Percentiles rank a stretch among this genome's conserved stretches.
Evolutionary conservation across 2,888 invertebrate species (phyloP).

Genomic region (Phrixothrix hirtus): DNA sequence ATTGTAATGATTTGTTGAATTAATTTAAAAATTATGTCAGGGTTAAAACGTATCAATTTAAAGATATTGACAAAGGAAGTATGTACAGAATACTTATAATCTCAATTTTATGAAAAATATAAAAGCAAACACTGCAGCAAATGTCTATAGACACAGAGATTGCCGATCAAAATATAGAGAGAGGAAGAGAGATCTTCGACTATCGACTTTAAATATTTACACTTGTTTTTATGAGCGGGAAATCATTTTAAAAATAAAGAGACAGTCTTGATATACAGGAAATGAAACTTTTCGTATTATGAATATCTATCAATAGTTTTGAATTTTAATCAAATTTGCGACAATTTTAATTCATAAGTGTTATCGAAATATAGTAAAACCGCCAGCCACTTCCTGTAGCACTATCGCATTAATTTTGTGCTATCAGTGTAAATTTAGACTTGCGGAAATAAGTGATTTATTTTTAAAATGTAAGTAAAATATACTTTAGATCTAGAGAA

Average conservation of each 20-base stretch:
- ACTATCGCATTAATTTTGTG: constrained; percentile 2
- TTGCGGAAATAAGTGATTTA: no score
- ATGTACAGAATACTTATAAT: constrained; percentile 54
- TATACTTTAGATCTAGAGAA: no score
- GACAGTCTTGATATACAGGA: constrained; percentile 37
- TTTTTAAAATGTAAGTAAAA: no score
- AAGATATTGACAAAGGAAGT: constrained; percentile 54
- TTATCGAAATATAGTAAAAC: constrained; percentile 3
- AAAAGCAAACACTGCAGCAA: constrained; percentile 54
- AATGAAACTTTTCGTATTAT: constrained; percentile 42
- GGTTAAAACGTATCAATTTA: constrained; percentile 43
- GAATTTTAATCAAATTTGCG: constrained; percentile 11
- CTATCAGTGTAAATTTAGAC: constrained; percentile 15
- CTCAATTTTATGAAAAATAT: constrained; percentile 58
- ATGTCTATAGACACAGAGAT: constrained; percentile 57
- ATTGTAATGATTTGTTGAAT: constrained; percentile 21
- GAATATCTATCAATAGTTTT: constrained; percentile 7
- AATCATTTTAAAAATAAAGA: constrained; percentile 50
- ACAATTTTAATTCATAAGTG: neutral
- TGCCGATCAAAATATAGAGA: constrained; percentile 54
- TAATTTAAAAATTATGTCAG: constrained; percentile 28
- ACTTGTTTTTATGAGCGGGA: constrained; percentile 51
- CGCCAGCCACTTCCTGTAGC: constrained; percentile 15
- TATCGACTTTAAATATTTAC: constrained; percentile 56
- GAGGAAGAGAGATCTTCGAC: constrained; percentile 50